phyloP scores from a whole-genome alignment of 2,888 invertebrate genomes.

The Mythimna albipuncta region DNA sequence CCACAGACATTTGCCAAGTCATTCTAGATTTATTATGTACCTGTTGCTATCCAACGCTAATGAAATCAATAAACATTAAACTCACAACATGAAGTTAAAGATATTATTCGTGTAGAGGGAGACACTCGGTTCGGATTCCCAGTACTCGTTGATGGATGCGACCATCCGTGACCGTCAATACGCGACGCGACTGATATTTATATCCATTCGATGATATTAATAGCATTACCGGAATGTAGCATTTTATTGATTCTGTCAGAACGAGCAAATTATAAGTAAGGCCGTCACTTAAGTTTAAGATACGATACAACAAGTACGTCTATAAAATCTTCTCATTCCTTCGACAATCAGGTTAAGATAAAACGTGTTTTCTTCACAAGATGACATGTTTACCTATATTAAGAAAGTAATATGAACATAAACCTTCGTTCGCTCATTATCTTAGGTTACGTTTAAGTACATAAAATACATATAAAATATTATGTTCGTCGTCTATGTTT shows the following conservation, averaged over 20 bases:
- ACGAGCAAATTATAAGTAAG: neutral
- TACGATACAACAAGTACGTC: no score
- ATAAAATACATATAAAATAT: no score
- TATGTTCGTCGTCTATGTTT: no score
- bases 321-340: no score
- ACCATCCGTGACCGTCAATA: constrained; percentile 57
- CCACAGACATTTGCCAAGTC: constrained; percentile 54
- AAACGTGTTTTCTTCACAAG: no score
- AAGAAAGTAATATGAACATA: no score
- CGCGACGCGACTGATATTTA: constrained; percentile 49
- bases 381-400: no score
- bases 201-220: constrained; percentile 59
- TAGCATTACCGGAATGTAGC: constrained; percentile 63
- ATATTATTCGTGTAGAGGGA: constrained; percentile 60
- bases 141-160: constrained; percentile 49
- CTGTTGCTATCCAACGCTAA: constrained; percentile 49
- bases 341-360: no score
- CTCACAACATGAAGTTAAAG: constrained; percentile 34
- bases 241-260: constrained; percentile 61
- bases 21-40: constrained; percentile 30
- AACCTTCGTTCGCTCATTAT: no score
- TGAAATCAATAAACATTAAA: constrained; percentile 41
- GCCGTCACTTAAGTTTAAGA: no score
- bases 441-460: no score
- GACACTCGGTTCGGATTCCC: constrained; percentile 6